These are phyloP conservation scores for Cyclina sinensis DNA, from an alignment of 1,140 invertebrate species.

Conservation along the genomic window DNA sequence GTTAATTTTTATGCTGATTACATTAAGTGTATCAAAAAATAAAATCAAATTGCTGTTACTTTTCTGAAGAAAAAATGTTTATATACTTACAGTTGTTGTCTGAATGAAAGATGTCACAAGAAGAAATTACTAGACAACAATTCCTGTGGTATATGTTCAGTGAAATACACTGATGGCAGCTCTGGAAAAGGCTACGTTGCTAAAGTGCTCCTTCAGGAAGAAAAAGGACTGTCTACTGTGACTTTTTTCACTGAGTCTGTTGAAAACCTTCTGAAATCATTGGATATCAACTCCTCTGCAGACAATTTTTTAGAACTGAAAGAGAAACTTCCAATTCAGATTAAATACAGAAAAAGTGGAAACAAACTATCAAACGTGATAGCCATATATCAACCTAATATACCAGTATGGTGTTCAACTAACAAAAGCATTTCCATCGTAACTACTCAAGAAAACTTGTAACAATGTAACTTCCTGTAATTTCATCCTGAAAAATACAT, in stretches of 20 bases:
- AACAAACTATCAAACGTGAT: background rate
- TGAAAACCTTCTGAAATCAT: background rate
- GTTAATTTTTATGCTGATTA: too few species aligned
- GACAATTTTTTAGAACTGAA: background rate
- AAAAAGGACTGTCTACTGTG: background rate
- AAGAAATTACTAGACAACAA: background rate
- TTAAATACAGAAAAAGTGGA: background rate
- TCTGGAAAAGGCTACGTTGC: background rate
- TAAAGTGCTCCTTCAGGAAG: background rate
- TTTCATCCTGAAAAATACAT: too few species aligned
- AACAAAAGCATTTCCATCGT: too few species aligned
- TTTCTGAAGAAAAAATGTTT: too few species aligned
- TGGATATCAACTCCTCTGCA: background rate
- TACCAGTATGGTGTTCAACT: too few species aligned
- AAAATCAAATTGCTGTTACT: too few species aligned
- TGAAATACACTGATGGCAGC: background rate
- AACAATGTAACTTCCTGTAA: too few species aligned
- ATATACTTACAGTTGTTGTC: too few species aligned
- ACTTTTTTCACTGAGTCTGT: constrained; percentile 9
- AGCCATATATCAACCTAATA: background rate
- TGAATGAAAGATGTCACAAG: background rate
- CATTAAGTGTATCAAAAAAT: too few species aligned
- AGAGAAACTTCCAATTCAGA: background rate
- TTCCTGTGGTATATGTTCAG: background rate
- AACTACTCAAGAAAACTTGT: too few species aligned